Percentiles rank a stretch among this genome's conserved stretches.
Evolutionary conservation across 2,797 vertebrate species (phyloP).

Genomic region (Enteromius afrohamiltoni): DNA sequence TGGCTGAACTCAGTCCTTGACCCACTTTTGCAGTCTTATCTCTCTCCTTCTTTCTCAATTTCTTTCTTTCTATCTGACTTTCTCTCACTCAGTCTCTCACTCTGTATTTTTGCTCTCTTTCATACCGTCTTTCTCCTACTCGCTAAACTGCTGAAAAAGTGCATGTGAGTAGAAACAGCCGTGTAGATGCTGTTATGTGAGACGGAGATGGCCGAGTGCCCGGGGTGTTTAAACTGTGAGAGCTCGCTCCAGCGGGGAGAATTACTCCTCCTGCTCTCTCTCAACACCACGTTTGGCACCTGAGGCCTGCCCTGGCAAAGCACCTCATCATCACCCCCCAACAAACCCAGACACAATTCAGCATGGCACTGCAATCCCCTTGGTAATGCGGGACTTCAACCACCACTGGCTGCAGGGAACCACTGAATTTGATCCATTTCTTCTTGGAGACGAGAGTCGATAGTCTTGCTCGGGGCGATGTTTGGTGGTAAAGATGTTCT

Average conservation of each 20-base stretch:
- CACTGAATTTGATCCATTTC: slow-evolving; percentile 62
- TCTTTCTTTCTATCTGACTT: slow-evolving; percentile 48
- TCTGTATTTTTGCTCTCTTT: slow-evolving; percentile 39
- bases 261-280: slow-evolving; percentile 75
- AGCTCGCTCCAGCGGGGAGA: slow-evolving; percentile 80
- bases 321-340: slow-evolving; percentile 67
- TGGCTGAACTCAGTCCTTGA: slow-evolving; percentile 63
- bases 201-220: slow-evolving; percentile 46
- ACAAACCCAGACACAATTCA: slow-evolving; percentile 77
- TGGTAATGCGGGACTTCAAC: slow-evolving; percentile 75
- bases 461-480: slow-evolving; percentile 61
- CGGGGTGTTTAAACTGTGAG: slow-evolving; percentile 70
- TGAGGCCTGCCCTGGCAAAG: slow-evolving; percentile 55
- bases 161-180: slow-evolving; percentile 49
- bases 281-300: slow-evolving; percentile 55
- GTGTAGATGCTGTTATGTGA: slow-evolving; percentile 58
- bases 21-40: slow-evolving; percentile 64
- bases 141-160: slow-evolving; percentile 46
- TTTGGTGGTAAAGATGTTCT: slow-evolving; percentile 61
- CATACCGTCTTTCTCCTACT: slow-evolving; percentile 29
- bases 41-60: slow-evolving; percentile 11
- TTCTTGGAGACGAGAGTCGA: slow-evolving; percentile 56
- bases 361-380: slow-evolving; percentile 75
- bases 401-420: slow-evolving; percentile 68
- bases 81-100: slow-evolving; percentile 35